Evolutionary conservation across 2,888 invertebrate species (phyloP).

Genomic region (Odontomyia ornata): DNA sequence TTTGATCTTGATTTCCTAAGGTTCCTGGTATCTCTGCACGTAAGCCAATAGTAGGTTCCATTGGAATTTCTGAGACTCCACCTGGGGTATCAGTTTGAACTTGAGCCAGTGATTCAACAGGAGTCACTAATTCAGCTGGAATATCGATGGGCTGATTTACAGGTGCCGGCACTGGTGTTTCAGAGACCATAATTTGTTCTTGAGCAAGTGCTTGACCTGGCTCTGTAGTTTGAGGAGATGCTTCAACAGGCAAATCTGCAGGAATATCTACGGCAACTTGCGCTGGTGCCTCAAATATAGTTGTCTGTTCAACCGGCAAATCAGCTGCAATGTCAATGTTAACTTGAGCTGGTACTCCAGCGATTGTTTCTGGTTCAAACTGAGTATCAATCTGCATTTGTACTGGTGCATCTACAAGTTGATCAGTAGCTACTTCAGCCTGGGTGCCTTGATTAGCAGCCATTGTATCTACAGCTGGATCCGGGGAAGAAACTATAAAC

Average conservation of each 20-base stretch:
- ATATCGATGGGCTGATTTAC: too few relatives aligned
- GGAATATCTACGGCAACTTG: neutral
- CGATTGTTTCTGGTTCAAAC: neutral
- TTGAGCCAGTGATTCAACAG: conserved; percentile 28
- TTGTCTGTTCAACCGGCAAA: neutral
- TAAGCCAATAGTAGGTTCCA: too few relatives aligned
- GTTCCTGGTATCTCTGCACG: too few relatives aligned
- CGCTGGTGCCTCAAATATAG: neutral
- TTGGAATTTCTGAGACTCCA: too few relatives aligned
- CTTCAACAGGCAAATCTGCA: neutral
- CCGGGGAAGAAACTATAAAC: neutral
- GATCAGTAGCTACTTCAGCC: neutral
- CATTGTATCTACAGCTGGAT: neutral
- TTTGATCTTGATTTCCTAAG: too few relatives aligned
- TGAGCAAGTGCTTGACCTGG: neutral
- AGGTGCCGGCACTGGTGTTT: neutral
- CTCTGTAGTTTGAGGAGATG: neutral
- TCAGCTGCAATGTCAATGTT: neutral
- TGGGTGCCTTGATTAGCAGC: neutral
- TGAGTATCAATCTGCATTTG: neutral
- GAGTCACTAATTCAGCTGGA: neutral
- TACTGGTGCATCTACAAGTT: neutral
- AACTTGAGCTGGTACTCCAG: neutral
- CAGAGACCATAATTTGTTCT: neutral
- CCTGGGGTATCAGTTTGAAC: conserved; percentile 4